Percentiles rank a stretch among this genome's conserved stretches.
Evolutionary conservation across 2,797 vertebrate species (phyloP).

Genomic region (Bradypodion pumilum): DNA sequence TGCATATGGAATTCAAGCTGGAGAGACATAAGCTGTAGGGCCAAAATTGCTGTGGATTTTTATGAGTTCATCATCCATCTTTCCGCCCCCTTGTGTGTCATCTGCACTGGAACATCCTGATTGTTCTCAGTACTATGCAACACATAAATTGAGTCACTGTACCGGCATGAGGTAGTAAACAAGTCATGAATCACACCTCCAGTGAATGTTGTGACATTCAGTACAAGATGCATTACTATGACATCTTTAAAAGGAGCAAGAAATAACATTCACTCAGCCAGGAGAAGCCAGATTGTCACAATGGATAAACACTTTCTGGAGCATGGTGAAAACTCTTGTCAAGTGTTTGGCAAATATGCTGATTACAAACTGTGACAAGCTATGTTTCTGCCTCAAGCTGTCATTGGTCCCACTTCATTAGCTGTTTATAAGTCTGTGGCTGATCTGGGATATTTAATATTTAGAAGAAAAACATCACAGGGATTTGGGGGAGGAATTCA

Average conservation of each 20-base stretch:
- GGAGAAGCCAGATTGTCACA: slow-evolving; percentile 9
- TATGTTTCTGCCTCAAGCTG: slow-evolving; percentile 33
- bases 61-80: neutral
- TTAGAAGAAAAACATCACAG: neutral
- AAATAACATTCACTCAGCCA: neutral
- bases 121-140: neutral
- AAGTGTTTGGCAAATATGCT: slow-evolving; percentile 15
- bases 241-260: slow-evolving; percentile 14
- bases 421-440: slow-evolving; percentile 9
- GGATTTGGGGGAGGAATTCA: neutral
- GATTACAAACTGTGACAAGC: slow-evolving; percentile 20
- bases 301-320: neutral
- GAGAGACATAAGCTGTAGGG: neutral
- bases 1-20: no score
- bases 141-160: slow-evolving; percentile 2
- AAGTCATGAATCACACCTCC: neutral
- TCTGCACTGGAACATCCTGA: neutral
- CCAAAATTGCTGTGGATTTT: neutral
- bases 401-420: slow-evolving; percentile 11
- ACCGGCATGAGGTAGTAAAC: slow-evolving; percentile 18
- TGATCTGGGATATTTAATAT: neutral
- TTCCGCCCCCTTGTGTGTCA: neutral
- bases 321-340: neutral
- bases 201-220: neutral
- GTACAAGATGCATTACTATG: neutral